Percentiles rank a stretch among this genome's conserved stretches.
These are phyloP conservation scores for Leuciscus idus DNA, from an alignment of 2,113 vertebrate genomes.

Conservation along the genomic window DNA sequence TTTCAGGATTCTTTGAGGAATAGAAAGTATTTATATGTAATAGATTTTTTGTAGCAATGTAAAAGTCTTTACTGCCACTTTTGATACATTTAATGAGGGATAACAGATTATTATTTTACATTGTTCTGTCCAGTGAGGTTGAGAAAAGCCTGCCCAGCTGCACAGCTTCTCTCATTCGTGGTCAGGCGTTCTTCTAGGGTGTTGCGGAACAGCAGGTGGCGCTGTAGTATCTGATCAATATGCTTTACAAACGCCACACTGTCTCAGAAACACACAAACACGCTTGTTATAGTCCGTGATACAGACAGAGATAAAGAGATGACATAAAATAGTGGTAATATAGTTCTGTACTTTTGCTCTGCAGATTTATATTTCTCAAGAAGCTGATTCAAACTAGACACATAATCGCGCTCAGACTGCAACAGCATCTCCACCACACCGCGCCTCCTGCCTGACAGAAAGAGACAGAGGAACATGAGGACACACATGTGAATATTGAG, in stretches of 20 bases:
- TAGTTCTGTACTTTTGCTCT: constrained; percentile 68
- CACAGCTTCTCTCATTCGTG: constrained; percentile 71
- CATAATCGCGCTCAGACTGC: constrained; percentile 77
- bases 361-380: constrained; percentile 68
- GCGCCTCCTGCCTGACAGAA: constrained; percentile 69
- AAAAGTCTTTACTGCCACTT: neutral
- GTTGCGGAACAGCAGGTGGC: constrained; percentile 77
- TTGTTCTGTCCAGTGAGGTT: constrained; percentile 76
- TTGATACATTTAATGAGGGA: neutral
- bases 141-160: constrained; percentile 75
- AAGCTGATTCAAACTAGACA: constrained; percentile 72
- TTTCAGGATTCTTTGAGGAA: neutral
- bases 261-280: constrained; percentile 20
- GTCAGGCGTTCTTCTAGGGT: constrained; percentile 74
- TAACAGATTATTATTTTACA: constrained; percentile 48
- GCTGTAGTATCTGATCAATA: constrained; percentile 75
- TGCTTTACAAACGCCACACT: constrained; percentile 69
- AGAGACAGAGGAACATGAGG: neutral
- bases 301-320: neutral
- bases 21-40: neutral
- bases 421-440: constrained; percentile 74
- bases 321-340: neutral
- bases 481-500: neutral
- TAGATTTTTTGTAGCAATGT: neutral
- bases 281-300: neutral